Evolutionary conservation across 2,113 vertebrate species (phyloP).

Genomic region (Python bivittatus): DNA sequence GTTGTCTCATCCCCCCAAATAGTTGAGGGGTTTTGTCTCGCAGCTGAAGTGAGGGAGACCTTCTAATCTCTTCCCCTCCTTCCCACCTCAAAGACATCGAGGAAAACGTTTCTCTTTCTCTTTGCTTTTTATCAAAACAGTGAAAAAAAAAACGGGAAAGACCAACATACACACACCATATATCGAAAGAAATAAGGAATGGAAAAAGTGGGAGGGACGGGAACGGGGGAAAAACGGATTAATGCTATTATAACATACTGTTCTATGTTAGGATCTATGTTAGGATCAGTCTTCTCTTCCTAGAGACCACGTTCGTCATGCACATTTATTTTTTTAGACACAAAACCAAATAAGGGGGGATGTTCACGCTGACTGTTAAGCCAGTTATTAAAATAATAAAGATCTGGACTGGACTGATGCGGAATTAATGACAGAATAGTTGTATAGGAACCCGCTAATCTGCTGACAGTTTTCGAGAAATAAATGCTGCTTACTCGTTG

Average conservation of each 20-base stretch:
- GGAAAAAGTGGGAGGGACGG: neutral
- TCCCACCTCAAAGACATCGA: neutral
- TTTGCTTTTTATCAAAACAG: neutral
- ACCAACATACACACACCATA: neutral
- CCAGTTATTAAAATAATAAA: neutral
- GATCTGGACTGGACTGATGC: too few species aligned
- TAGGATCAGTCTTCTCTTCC: neutral
- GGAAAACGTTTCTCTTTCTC: neutral
- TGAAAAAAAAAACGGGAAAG: neutral
- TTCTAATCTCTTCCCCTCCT: neutral
- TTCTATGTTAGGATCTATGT: too few species aligned
- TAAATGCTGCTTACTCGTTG: neutral
- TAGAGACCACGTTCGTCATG: neutral
- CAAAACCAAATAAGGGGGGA: neutral
- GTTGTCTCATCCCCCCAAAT: neutral
- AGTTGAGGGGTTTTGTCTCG: rapidly evolving
- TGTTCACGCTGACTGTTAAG: too few species aligned
- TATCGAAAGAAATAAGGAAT: neutral
- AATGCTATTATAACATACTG: neutral
- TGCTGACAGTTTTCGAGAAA: neutral
- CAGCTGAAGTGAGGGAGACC: neutral
- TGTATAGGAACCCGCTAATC: neutral
- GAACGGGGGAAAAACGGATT: neutral
- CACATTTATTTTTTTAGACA: neutral
- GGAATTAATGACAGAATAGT: neutral